phyloP scores from a whole-genome alignment of 2,888 invertebrate genomes.

The Xestia xanthographa region DNA sequence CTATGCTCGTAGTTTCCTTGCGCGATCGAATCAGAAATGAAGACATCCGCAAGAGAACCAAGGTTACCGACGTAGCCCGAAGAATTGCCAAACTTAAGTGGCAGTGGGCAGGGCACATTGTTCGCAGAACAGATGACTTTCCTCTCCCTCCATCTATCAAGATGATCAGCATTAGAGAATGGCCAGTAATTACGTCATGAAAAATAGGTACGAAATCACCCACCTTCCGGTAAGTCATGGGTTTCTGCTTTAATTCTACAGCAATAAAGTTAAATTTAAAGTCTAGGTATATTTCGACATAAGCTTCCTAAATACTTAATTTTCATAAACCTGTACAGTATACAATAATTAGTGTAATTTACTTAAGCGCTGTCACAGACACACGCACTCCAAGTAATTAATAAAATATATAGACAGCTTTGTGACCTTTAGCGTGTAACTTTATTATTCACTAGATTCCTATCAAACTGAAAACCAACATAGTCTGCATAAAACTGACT shows the following conservation, averaged over 20 bases:
- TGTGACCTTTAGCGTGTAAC: conserved; percentile 36
- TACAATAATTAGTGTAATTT: conserved; percentile 37
- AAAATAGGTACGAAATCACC: background rate
- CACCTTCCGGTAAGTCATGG: background rate
- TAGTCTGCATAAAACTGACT: background rate
- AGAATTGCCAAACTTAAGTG: too few species aligned
- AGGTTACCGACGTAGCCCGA: too few species aligned
- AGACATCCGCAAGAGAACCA: too few species aligned
- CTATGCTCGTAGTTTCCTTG: too few species aligned
- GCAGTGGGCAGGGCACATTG: too few species aligned
- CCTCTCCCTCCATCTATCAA: background rate
- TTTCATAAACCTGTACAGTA: conserved; percentile 11
- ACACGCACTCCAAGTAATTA: conserved; percentile 28
- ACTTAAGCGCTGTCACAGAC: conserved; percentile 12
- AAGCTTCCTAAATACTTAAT: background rate
- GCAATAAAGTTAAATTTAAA: conserved; percentile 12
- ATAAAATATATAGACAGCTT: conserved; percentile 32
- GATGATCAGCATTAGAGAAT: background rate
- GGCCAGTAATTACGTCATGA: background rate
- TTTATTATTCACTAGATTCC: conserved; percentile 26
- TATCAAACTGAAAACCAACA: conserved; percentile 17
- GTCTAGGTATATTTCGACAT: background rate
- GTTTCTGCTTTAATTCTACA: background rate
- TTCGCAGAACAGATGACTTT: too few species aligned
- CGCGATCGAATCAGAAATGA: too few species aligned